These are phyloP conservation scores for Theretra japonica DNA, from an alignment of 2,888 invertebrate genomes.

Conservation along the genomic window DNA sequence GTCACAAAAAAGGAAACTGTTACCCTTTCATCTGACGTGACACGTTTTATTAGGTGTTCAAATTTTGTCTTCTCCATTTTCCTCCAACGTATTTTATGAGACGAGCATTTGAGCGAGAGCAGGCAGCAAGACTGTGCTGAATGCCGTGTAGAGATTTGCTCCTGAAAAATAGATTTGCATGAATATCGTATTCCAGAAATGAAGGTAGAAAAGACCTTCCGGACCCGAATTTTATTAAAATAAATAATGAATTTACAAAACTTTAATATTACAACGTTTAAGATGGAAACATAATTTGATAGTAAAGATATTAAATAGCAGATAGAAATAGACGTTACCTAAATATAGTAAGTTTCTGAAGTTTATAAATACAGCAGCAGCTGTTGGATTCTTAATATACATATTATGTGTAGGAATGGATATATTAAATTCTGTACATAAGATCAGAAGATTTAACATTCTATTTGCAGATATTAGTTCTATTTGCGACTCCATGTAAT, in stretches of 20 bases:
- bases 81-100: constrained; percentile 47
- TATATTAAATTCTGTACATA: no score
- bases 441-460: no score
- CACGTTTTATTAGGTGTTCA: constrained; percentile 33
- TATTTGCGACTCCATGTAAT: no score
- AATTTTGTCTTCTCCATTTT: constrained; percentile 33
- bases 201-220: not conserved
- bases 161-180: constrained; percentile 57
- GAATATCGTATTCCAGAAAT: constrained; percentile 5
- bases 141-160: constrained; percentile 55
- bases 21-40: constrained; percentile 24
- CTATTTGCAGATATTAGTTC: no score
- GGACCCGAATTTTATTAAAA: no score
- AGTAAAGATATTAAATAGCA: not conserved
- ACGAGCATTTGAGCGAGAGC: constrained; percentile 60
- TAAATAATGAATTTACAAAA: no score
- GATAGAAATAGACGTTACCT: not conserved
- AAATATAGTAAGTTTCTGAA: no score
- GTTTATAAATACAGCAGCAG: no score
- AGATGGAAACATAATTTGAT: no score
- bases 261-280: no score
- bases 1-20: constrained; percentile 33
- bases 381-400: no score
- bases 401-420: no score
- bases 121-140: constrained; percentile 59